These are phyloP conservation scores for Polydrusus pterygomalis DNA, from an alignment of 2,888 invertebrate species.

Conservation along the genomic window DNA sequence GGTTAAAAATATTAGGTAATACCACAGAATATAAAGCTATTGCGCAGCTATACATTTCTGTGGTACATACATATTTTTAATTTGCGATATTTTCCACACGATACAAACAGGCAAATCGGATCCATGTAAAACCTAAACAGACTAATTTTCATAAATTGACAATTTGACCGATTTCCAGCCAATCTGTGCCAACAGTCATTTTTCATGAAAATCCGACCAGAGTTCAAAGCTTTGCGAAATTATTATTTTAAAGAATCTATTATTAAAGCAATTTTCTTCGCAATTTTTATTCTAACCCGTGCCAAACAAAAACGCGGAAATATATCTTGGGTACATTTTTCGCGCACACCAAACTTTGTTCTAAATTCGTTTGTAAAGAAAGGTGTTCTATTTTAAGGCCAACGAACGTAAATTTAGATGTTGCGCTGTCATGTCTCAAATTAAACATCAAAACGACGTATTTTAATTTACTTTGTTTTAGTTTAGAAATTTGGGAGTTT, in stretches of 20 bases:
- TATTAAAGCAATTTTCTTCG: conserved; percentile 30
- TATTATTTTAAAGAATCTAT: conserved; percentile 1
- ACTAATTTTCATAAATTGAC: too few species aligned
- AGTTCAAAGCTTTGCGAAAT: too few species aligned
- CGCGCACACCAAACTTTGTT: conserved; percentile 53
- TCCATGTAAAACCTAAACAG: too few species aligned
- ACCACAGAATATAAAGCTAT: too few species aligned
- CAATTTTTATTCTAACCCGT: conserved; percentile 32
- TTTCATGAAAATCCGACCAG: too few species aligned
- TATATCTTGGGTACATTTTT: conserved; percentile 48
- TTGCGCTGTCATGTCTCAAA: conserved; percentile 49
- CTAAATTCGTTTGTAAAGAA: conserved; percentile 52
- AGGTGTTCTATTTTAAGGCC: conserved; percentile 50
- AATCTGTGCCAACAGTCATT: too few species aligned
- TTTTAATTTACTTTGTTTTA: conserved; percentile 47
- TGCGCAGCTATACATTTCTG: too few species aligned
- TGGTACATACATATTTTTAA: too few species aligned
- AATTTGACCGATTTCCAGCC: too few species aligned
- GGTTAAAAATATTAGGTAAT: too few species aligned
- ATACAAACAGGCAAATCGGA: too few species aligned
- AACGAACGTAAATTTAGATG: conserved; percentile 51
- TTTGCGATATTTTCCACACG: too few species aligned
- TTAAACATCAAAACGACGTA: conserved; percentile 50
- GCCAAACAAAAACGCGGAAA: conserved; percentile 54
- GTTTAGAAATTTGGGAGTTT: conserved; percentile 20